Percentiles rank a stretch among this genome's conserved stretches.
These are phyloP conservation scores for Oscheius myriophilus DNA, from an alignment of 2,888 invertebrate species.

Conservation along the genomic window DNA sequence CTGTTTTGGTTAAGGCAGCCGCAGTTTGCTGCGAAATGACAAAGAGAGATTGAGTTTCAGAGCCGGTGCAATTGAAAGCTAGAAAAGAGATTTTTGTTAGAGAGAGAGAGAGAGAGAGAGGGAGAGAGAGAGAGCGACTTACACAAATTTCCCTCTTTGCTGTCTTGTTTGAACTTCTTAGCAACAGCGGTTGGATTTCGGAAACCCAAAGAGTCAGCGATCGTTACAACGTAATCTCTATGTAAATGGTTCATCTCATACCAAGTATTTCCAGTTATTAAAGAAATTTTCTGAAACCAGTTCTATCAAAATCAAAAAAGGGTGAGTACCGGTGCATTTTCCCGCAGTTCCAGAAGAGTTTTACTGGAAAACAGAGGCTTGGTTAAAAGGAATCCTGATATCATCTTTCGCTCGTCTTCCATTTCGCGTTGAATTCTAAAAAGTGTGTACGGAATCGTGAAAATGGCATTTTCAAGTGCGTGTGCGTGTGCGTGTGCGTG, in stretches of 20 bases:
- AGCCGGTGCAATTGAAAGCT: neutral
- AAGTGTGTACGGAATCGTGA: too few relatives aligned
- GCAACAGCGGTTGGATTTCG: conserved; percentile 35
- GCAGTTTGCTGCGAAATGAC: neutral
- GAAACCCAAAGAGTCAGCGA: conserved; percentile 31
- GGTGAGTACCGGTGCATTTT: conserved; percentile 18
- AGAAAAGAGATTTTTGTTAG: too few relatives aligned
- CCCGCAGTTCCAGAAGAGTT: conserved; percentile 22
- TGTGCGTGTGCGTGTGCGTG: too few relatives aligned
- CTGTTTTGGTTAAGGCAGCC: neutral
- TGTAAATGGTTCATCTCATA: conserved; percentile 33
- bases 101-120: too few relatives aligned
- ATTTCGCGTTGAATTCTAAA: conserved; percentile 32
- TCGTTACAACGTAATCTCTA: neutral
- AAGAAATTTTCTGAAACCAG: neutral
- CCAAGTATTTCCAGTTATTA: conserved; percentile 37
- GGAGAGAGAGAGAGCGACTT: neutral
- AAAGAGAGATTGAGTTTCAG: neutral
- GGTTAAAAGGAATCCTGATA: conserved; percentile 14
- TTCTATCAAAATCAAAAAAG: too few relatives aligned
- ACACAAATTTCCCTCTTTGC: conserved; percentile 28
- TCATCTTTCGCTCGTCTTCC: conserved; percentile 27
- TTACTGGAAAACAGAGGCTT: conserved; percentile 33
- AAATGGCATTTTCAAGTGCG: too few relatives aligned
- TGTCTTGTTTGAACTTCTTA: conserved; percentile 35